Base-by-base conservation (phyloP, 2,113 vertebrate species). In the Colistium nudipinnis region DNA sequence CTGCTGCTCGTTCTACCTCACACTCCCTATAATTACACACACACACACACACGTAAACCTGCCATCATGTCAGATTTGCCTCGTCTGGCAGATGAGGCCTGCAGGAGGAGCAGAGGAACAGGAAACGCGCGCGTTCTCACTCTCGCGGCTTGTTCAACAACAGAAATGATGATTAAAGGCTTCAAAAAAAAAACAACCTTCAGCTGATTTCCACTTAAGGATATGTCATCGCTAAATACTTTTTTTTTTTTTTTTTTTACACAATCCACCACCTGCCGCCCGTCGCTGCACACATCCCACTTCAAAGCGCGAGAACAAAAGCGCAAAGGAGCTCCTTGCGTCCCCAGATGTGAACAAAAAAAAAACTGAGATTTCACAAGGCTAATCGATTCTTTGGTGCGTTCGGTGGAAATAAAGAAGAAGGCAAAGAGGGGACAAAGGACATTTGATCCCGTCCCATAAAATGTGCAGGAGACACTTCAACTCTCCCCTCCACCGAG, bases 21-120 rank as follows among this genome's bases (percentile, higher is more conserved):
- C 67, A 77, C 67, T 74, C 31, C 24, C 52, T 71, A 81, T 89
- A 88, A 91, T 88, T 77, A 90, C 36, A 30, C 30, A 47, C 59
- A 35, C 49, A 49, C n/a, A 57, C 17, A 36, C 54, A 12, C 55
- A 24, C 22, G 6, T 13, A 2, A 8, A 33, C 54, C 13, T 28
- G 24, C 25, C 41, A 19, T 60, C 44, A 62, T 53, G 38, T 66
- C 51, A 74, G 38, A 78, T 77, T 70, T 3, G 60, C 59, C 64
- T 80, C 72, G 82, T 84, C 75, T 76, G 68, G 69, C 72, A 74
- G 60, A 80, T 67, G 41, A 62, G 68, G 62, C 64, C 39, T 56
- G 63, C 63, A 73, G 35, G 10, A n/a, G 33, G 31, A 61, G 24
- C 16, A 67, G 25, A 1, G 61, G 25, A 70, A 52, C 51, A 41